Evolutionary conservation across 1,140 invertebrate genomes (phyloP).

Genomic region (Lepidurus packardi): DNA sequence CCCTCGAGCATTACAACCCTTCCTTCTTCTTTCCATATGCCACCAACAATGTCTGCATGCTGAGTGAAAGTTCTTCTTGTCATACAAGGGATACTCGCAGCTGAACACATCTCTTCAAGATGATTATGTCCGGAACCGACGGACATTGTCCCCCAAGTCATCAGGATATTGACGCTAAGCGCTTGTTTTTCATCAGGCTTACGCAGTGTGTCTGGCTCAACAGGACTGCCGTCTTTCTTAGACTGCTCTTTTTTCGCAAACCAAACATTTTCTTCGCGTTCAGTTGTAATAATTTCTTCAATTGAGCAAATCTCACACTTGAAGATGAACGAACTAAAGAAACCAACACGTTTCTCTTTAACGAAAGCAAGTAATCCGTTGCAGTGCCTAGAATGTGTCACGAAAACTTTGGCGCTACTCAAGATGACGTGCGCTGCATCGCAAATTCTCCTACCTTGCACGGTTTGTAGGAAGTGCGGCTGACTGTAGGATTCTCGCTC

Average conservation of each 20-base stretch:
- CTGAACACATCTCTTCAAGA: constrained; percentile 5
- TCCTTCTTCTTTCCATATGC: background rate
- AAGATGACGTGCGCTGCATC: background rate
- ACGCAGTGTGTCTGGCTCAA: background rate
- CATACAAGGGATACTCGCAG: background rate
- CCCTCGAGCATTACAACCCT: background rate
- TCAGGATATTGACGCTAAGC: background rate
- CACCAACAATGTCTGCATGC: constrained; percentile 4
- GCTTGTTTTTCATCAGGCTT: too few relatives aligned
- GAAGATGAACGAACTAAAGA: background rate
- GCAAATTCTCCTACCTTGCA: background rate
- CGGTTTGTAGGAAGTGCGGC: background rate
- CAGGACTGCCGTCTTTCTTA: background rate
- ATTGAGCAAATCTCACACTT: constrained; percentile 6
- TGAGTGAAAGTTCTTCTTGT: constrained; percentile 6
- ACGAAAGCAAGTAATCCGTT: background rate
- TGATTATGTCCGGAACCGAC: background rate
- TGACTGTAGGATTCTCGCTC: background rate
- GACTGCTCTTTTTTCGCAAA: constrained; percentile 5
- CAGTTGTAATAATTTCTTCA: background rate
- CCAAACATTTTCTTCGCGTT: background rate
- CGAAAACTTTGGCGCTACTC: background rate
- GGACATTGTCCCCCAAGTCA: background rate
- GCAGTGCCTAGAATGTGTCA: background rate
- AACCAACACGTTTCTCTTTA: background rate